Conservation (phyloP, 2,113 vertebrate genomes). For the Lamprologus lemairii region DNA sequence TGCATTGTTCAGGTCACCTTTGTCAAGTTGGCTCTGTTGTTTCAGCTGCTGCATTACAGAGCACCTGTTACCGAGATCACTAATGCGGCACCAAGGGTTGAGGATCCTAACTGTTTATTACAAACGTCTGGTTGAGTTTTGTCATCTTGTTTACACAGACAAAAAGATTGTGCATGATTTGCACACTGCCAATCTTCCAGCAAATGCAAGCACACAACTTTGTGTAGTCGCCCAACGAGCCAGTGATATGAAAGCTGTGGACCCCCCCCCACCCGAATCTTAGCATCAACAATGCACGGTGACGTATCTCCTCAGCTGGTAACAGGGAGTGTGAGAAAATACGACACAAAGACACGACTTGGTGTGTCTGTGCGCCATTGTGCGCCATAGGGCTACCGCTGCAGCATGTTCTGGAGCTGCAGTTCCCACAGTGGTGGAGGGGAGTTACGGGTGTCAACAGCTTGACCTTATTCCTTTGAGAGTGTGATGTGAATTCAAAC, state of each 20-base stretch:
- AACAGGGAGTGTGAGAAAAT: constrained; percentile 46
- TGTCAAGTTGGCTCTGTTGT: constrained; percentile 18
- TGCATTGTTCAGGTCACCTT: constrained; percentile 63
- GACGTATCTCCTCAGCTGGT: constrained; percentile 26
- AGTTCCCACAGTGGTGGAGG: constrained; percentile 25
- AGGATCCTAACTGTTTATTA: not conserved
- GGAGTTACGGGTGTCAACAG: constrained; percentile 17
- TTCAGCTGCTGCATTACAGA: constrained; percentile 28
- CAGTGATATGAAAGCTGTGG: not conserved
- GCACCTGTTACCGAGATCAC: constrained; percentile 32
- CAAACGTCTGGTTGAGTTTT: not conserved
- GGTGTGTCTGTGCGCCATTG: constrained; percentile 40
- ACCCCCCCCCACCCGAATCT: not conserved
- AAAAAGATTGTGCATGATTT: not conserved
- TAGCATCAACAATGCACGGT: constrained; percentile 14
- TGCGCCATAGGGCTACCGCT: constrained; percentile 1
- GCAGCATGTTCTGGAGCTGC: constrained; percentile 33
- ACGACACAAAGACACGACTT: constrained; percentile 56
- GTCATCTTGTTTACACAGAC: not conserved
- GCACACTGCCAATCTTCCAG: not conserved
- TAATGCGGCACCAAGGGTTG: not conserved
- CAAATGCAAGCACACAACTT: not conserved
- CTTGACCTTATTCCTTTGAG: constrained; percentile 44
- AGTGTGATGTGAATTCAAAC: not conserved
- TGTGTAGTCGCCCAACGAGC: not conserved